phyloP scores from a whole-genome alignment of 2,113 vertebrate species.

The Mormoops blainvillei region DNA sequence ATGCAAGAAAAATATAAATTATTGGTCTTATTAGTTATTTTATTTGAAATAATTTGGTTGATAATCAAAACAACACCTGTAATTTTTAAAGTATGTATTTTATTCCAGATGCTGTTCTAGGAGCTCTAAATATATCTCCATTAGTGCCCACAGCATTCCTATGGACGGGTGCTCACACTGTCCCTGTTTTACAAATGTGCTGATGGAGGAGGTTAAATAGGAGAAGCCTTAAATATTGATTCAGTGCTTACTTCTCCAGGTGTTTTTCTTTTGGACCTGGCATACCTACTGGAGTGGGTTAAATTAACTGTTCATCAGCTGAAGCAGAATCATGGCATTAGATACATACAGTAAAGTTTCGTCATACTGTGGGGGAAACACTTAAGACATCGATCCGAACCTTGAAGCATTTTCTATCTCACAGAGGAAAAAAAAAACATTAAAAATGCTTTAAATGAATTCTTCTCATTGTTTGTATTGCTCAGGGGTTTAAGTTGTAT shows the following conservation, averaged over 20 bases:
- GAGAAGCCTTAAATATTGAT: neutral
- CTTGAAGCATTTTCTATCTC: neutral
- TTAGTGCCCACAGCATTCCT: neutral
- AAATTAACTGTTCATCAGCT: neutral
- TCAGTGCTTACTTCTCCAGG: neutral
- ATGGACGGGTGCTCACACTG: neutral
- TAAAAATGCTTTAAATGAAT: neutral
- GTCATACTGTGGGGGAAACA: neutral
- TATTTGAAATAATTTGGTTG: neutral
- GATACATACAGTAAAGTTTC: neutral
- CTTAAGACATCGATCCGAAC: neutral
- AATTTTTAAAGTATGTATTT: neutral
- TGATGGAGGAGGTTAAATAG: neutral
- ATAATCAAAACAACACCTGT: neutral
- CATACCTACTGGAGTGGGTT: neutral
- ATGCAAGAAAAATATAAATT: neutral
- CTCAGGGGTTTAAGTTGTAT: neutral
- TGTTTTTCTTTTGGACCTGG: neutral
- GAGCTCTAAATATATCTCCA: neutral
- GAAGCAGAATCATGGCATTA: neutral
- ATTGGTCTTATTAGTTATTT: neutral
- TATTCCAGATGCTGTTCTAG: neutral
- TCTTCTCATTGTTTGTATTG: neutral
- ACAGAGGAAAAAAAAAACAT: neutral
- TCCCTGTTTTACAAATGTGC: neutral